Evolutionary conservation across 2,888 invertebrate genomes (phyloP), one percentile per base, ranked within the genome.

Genomic region (Thymelicus sylvestris): DNA sequence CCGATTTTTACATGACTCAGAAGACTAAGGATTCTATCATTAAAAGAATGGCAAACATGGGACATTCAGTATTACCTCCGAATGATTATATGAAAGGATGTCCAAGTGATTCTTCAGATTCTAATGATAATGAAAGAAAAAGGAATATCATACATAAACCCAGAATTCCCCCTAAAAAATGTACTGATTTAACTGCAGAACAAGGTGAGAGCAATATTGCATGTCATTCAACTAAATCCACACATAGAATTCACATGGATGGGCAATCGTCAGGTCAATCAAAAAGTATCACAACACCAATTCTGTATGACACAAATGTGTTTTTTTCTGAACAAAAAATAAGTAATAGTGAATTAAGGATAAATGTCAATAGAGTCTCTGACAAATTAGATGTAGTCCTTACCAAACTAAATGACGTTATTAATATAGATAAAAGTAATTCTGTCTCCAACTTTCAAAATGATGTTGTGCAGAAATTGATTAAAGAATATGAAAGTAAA

Each of bases 11-110:
- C 63, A 67, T 84, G 39, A 87, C 87, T 64, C 87, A 73, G 76
- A 88, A 83, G 83, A 90, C 87, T n/a, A 93, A 90, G 79, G 82
- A 84, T 71, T 87, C 90, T 2, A 87, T 92, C 74, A 75, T 93
- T 63, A 89, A 84, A 77, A 83, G 93, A 80, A 93, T 93, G 90
- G 91, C 93, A 60, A 87, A 76, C 73, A 88, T 93, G 88, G 92
- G 93, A 6, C 92, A 92, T 47, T 90, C 93, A 72, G 89, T 93
- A 44, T 79, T 93, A 68, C 93, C 92, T 55, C 73, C 82, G 62
- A 78, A 79, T 76, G 72, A 78, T 50, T 52, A 78, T 52, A 63
- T 77, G 63, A 67, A 73, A 72, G 79, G 82, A 61, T 83, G 79
- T 76, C 84, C 86, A 70, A 90, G 88, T 83, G 89, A 90, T 75